Percentiles rank a stretch among this genome's conserved stretches.
Evolutionary conservation across 2,888 invertebrate species (phyloP).

Genomic region (Aquatica leii): DNA sequence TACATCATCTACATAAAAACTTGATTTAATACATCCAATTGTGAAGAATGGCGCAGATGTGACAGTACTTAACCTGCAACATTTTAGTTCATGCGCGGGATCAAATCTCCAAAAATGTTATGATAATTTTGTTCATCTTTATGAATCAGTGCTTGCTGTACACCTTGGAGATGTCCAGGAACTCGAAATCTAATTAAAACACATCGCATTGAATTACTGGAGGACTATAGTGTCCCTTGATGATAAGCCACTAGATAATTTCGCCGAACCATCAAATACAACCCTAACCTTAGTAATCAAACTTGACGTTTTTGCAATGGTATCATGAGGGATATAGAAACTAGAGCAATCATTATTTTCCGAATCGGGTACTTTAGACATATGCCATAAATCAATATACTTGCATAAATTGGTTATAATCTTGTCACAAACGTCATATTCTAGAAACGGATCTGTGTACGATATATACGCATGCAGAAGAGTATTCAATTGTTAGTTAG

Average conservation of each 20-base stretch:
- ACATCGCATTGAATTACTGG: slow-evolving; percentile 34
- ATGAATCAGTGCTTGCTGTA: slow-evolving; percentile 30
- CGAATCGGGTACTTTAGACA: slow-evolving; percentile 20
- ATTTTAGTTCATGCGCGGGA: not conserved
- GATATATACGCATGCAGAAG: no score
- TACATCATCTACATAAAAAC: slow-evolving; percentile 32
- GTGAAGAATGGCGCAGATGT: slow-evolving; percentile 19
- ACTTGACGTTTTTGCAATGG: slow-evolving; percentile 26
- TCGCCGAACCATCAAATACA: slow-evolving; percentile 39
- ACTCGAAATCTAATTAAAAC: slow-evolving; percentile 34
- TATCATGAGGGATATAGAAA: slow-evolving; percentile 41
- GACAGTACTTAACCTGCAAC: slow-evolving; percentile 9
- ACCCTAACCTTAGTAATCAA: slow-evolving; percentile 36
- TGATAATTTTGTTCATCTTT: slow-evolving; percentile 29
- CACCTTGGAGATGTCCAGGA: slow-evolving; percentile 35
- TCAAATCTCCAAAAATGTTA: slow-evolving; percentile 35
- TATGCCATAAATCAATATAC: slow-evolving; percentile 36
- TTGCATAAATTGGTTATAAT: slow-evolving; percentile 31
- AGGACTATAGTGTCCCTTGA: slow-evolving; percentile 32
- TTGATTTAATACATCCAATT: not conserved
- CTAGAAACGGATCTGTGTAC: no score
- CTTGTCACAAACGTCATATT: slow-evolving; percentile 17
- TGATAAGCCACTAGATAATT: slow-evolving; percentile 27
- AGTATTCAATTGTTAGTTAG: no score
- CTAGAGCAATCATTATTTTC: not conserved